Conservation (phyloP, 2,113 vertebrate genomes). For the Oreochromis aureus region DNA sequence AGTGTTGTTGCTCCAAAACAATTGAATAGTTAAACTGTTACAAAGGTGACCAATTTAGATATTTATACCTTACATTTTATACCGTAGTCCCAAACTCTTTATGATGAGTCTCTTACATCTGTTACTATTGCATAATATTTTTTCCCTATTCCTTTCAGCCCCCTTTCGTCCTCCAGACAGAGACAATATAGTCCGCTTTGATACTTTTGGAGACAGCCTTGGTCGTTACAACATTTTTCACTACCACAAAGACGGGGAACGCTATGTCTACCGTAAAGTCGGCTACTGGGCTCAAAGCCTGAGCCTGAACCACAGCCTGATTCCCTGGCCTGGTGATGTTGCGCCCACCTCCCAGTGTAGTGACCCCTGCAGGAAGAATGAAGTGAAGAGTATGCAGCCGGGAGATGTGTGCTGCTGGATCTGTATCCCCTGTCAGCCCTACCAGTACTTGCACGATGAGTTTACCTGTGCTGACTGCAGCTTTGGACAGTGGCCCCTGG, state of each 20-base stretch:
- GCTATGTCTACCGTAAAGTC: conserved; percentile 86
- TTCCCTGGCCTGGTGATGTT: conserved; percentile 79
- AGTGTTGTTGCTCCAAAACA: background rate
- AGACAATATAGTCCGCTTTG: conserved; percentile 84
- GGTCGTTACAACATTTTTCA: conserved; percentile 98
- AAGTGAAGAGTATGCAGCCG: conserved; percentile 96
- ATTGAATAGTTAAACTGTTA: background rate
- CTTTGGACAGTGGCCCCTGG: conserved; percentile 91
- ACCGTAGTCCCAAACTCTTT: background rate
- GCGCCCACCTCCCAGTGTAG: conserved; percentile 92
- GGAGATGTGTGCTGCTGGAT: conserved; percentile 99
- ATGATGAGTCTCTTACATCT: background rate
- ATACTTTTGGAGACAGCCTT: conserved; percentile 86
- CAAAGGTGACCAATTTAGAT: background rate
- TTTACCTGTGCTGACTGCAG: conserved; percentile 93
- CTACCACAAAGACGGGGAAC: conserved; percentile 77
- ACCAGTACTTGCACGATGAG: conserved; percentile 88
- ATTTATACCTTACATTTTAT: background rate
- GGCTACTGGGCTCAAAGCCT: conserved; percentile 94
- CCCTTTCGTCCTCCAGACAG: conserved; percentile 90
- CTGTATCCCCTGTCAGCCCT: conserved; percentile 93
- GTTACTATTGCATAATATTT: background rate
- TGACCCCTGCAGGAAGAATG: conserved; percentile 92
- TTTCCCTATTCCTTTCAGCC: conserved; percentile 65
- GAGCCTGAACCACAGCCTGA: conserved; percentile 82